Conservation (phyloP, 1,140 invertebrate species). For the Drosophila tristis region DNA sequence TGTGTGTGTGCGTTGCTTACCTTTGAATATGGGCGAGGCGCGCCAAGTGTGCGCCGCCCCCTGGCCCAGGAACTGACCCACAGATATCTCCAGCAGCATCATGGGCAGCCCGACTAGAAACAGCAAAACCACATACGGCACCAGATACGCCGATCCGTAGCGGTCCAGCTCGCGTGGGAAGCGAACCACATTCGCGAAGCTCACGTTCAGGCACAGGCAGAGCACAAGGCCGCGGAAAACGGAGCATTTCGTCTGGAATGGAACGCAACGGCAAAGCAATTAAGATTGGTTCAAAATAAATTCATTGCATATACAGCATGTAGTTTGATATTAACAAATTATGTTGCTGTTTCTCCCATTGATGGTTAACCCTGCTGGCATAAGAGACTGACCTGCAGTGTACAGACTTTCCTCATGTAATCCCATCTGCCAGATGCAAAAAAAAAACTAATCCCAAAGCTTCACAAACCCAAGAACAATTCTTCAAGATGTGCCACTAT, state of each 20-base stretch:
- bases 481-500: no score
- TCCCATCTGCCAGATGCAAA: no score
- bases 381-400: no score
- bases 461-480: no score
- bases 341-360: no score
- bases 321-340: no score
- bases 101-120: slow-evolving; percentile 84
- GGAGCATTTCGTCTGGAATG: slow-evolving; percentile 82
- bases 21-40: slow-evolving; percentile 83
- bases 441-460: no score
- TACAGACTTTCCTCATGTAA: no score
- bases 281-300: background rate
- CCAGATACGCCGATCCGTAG: slow-evolving; percentile 78
- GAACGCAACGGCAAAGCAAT: slow-evolving; percentile 16
- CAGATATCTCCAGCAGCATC: slow-evolving; percentile 81
- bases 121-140: slow-evolving; percentile 80
- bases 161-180: slow-evolving; percentile 83
- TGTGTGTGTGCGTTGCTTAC: slow-evolving; percentile 47
- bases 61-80: slow-evolving; percentile 83
- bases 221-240: slow-evolving; percentile 83
- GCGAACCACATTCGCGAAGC: slow-evolving; percentile 83
- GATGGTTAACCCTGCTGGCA: no score
- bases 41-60: slow-evolving; percentile 84
- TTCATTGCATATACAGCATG: background rate
- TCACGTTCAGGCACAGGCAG: slow-evolving; percentile 83